A percentile compares a stretch with the other conserved stretches of the same genome.
Evolutionary conservation across 64 coral and sea anemone genomes (phyloP).

Genomic region (Trachythela sp.): DNA sequence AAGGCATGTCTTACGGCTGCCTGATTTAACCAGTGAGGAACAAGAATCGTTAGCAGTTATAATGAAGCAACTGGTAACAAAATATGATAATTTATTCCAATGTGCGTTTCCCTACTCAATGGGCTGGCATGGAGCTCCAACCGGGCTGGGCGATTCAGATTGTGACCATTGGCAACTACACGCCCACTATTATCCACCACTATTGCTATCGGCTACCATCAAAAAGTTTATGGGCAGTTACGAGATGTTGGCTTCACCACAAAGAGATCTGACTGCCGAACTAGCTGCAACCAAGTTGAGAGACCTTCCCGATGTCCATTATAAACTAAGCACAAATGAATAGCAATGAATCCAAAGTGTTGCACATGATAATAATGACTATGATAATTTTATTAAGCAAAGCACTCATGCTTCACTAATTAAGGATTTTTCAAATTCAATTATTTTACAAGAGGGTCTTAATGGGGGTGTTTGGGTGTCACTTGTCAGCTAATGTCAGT

Average conservation of each 20-base stretch:
- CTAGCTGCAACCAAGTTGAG: constrained; percentile 73
- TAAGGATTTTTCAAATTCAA: no score
- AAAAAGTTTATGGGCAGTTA: constrained; percentile 99
- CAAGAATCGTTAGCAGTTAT: constrained; percentile 53
- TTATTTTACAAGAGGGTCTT: no score
- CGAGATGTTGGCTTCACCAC: constrained; percentile 78
- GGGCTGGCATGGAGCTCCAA: constrained; percentile 84
- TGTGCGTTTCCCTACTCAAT: constrained; percentile 90
- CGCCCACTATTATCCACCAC: constrained; percentile 90
- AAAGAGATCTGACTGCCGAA: constrained; percentile 91
- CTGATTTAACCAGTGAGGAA: constrained; percentile 68
- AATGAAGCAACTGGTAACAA: constrained; percentile 68
- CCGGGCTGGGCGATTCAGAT: constrained; percentile 11
- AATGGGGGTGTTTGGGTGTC: no score
- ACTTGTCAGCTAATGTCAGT: no score
- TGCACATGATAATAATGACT: no score
- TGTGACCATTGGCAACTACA: constrained; percentile 92
- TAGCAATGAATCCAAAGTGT: no score
- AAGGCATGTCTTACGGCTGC: constrained; percentile 65
- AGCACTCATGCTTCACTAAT: no score
- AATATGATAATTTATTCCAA: constrained; percentile 96
- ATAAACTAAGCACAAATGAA: constrained; percentile 35
- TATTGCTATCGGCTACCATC: constrained; percentile 72
- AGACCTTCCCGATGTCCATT: constrained; percentile 62
- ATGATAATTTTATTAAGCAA: no score